Base-by-base conservation (phyloP, 2,888 invertebrate species). In the Agrotis segetum region DNA sequence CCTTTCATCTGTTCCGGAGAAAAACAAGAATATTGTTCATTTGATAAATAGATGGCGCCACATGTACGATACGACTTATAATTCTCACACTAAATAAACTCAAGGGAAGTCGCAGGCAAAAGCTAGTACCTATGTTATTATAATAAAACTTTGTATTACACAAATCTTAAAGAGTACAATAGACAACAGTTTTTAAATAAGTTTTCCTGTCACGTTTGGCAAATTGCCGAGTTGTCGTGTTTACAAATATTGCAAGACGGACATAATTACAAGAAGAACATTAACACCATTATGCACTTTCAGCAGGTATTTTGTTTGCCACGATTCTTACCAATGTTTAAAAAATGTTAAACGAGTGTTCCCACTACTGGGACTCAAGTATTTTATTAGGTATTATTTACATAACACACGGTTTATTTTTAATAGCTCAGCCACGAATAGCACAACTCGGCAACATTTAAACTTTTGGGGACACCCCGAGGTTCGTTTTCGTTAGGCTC, bases 221-320 rank as follows among this genome's bases (percentile, higher is more conserved):
- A 60, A 62, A 19, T 53, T 81, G 91, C 89, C 90, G 79, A 87
- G 81, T 69, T 63, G 46, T 34, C 53, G 69, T 85, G 89, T 92
- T 92, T 90, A 91, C 90, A 89, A 91, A 92, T 89, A 91, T 89
- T 89, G 83, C n/a, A 83, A 84, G 79, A 68, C 66, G 74, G 64
- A 70, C 73, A 71, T 71, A 73, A 61, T 67, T 71, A 61, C 66
- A 14, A 67, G 70, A 77, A 83, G 79, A 84, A 84, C 83, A 77
- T 84, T 78, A 67, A 77, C 79, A 79, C 63, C 66, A 68, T 74
- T 69, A 74, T 69, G 59, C 52, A 71, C 50, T 67, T 59, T 64
- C 71, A 78, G 79, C 70, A 71, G 40, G 40, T 40, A 40, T 40
- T 40, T 40, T 40, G 40, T 40, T 40, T 29, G 13, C 16, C 14